Percentiles rank a stretch among this genome's conserved stretches.
These are phyloP conservation scores for Colinus virginianus DNA, from an alignment of 2,113 vertebrate species.

Conservation along the genomic window DNA sequence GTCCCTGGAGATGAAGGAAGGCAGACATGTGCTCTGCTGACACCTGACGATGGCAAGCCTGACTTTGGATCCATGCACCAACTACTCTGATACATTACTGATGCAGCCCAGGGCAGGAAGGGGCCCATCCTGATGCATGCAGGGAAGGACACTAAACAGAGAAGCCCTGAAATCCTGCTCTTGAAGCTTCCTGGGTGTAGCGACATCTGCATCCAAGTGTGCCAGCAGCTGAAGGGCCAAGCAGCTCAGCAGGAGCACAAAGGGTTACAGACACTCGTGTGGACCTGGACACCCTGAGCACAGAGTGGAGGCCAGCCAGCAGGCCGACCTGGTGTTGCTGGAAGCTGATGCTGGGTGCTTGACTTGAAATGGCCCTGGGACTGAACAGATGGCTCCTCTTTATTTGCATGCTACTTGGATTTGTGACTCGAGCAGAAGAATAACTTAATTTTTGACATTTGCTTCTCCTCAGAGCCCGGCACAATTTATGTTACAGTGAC, in stretches of 20 bases:
- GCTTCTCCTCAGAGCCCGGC: constrained; percentile 59
- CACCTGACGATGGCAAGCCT: background rate
- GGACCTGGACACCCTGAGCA: background rate
- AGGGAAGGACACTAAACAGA: background rate
- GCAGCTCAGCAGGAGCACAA: background rate
- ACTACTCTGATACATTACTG: background rate
- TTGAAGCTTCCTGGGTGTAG: background rate
- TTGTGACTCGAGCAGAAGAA: constrained; percentile 72
- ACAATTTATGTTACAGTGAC: constrained; percentile 67
- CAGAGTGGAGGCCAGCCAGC: constrained; percentile 21
- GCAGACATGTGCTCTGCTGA: background rate
- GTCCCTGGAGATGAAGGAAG: background rate
- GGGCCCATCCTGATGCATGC: accelerated
- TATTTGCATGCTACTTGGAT: constrained; percentile 72
- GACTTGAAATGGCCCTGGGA: constrained; percentile 61
- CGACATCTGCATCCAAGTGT: accelerated
- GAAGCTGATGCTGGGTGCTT: constrained; percentile 25
- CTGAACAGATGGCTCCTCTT: constrained; percentile 72
- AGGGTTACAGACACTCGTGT: background rate
- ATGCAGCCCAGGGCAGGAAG: accelerated
- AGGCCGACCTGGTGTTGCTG: constrained; percentile 36
- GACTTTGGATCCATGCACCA: background rate
- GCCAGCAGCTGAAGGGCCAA: accelerated
- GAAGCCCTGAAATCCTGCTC: background rate
- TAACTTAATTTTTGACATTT: constrained; percentile 76